Evolutionary conservation across 2,888 invertebrate genomes (phyloP), one percentile per base, ranked within the genome.

Genomic region (Lithophane semibrunnea): DNA sequence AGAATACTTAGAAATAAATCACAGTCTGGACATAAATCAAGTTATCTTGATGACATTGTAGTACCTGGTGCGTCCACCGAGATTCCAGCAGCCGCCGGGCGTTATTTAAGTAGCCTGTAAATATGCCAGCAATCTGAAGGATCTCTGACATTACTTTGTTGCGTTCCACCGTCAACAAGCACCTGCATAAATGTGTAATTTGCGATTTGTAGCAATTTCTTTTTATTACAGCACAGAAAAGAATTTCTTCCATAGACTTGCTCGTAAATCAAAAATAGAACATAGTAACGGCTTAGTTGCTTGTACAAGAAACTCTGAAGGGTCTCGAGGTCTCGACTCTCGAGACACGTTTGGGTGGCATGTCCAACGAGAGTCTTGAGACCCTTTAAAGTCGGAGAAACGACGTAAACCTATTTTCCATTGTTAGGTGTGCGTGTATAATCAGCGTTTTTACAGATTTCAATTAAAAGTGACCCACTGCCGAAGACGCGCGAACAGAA

Each of bases 401-500:
- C 92, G 85, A 88, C 77, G 77, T 83, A 86, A 88, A 89, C 85
- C 84, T 88, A 87, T 93, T 92, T 92, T 88, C 90, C 87, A 92
- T 93, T 94, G 92, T 92, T 89, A 90, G 87, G 91, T 95, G 95
- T 96, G 96, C 95, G 95, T 95, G 94, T 93, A 94, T 94, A 96
- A 95, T 94, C 93, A 92, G 92, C 87, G 92, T 94, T 95, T 89
- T 94, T 94, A 94, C 92, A 81, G 93, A 91, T 93, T 95, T 95
- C 95, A 95, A 96, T 96, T 96, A 96, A 94, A 94, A 93, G 88
- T 96, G 95, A 95, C 96, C 96, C 92, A 96, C 93, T 95, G 92
- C 78, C 91, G 89, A 78, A 87, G 87, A 84, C 86, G 82, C 86
- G 85, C 87, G 84, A 84, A 82, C 84, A 84, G 91, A 92, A 92